These are phyloP conservation scores for Esox masquinongy DNA, from an alignment of 2,797 vertebrate genomes.

Conservation along the genomic window DNA sequence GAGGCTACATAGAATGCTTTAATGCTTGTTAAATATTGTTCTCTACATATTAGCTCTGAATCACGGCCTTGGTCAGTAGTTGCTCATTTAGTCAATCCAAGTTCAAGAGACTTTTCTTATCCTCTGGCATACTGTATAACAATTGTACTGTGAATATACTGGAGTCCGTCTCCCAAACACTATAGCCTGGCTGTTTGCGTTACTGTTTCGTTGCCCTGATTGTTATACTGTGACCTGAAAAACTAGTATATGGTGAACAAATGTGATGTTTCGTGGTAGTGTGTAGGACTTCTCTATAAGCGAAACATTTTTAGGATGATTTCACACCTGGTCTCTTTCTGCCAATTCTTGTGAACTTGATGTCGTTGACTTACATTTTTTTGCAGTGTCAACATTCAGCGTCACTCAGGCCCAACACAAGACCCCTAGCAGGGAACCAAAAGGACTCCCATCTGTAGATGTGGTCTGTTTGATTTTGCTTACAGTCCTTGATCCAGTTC, in stretches of 20 bases:
- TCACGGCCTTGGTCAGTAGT: not conserved
- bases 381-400: too few relatives aligned
- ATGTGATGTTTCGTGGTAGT: not conserved
- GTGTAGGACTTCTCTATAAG: not conserved
- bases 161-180: not conserved
- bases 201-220: not conserved
- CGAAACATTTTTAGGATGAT: not conserved
- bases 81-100: not conserved
- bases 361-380: too few relatives aligned
- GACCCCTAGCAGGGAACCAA: too few relatives aligned
- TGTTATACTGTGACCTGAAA: not conserved
- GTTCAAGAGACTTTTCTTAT: not conserved
- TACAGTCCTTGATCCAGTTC: too few relatives aligned
- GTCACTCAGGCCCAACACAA: too few relatives aligned
- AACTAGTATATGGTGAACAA: not conserved
- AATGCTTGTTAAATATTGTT: not conserved
- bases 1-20: not conserved
- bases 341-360: too few relatives aligned
- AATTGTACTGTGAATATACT: slow-evolving; percentile 7
- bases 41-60: not conserved
- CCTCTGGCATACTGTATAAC: not conserved
- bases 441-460: too few relatives aligned
- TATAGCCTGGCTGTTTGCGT: not conserved
- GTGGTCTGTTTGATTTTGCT: too few relatives aligned
- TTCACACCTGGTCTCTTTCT: too few relatives aligned